Evolutionary conservation across 30 jellyfish, hydroid and myxozoan genomes (phyloP).

Genomic region (Euphysa ruthae): DNA sequence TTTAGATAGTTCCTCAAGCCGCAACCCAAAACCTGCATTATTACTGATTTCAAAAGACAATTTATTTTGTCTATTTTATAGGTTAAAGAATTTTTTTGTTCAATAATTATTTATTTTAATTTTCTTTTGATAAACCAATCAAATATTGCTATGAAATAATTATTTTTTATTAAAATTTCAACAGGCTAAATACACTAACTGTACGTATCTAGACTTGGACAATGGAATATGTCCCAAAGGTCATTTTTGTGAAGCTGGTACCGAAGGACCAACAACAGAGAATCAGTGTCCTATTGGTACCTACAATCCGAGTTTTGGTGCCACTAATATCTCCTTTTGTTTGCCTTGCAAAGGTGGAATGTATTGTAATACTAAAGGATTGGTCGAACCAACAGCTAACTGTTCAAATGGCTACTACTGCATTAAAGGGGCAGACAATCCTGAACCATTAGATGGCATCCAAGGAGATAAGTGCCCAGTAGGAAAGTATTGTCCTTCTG

Average conservation of each 20-base stretch:
- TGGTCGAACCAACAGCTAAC: constrained; percentile 61
- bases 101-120: too few relatives aligned
- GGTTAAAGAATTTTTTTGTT: too few relatives aligned
- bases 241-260: constrained; percentile 69
- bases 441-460: constrained; percentile 62
- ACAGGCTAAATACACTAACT: too few relatives aligned
- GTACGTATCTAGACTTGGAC: too few relatives aligned
- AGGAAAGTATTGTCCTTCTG: constrained; percentile 90
- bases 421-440: constrained; percentile 53
- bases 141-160: too few relatives aligned
- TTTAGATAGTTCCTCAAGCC: too few relatives aligned
- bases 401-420: constrained; percentile 90
- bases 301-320: constrained; percentile 71
- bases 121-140: too few relatives aligned
- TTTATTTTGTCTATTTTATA: too few relatives aligned
- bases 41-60: too few relatives aligned
- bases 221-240: constrained; percentile 97
- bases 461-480: constrained; percentile 81
- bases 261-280: constrained; percentile 56
- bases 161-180: too few relatives aligned
- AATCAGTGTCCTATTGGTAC: constrained; percentile 82
- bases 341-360: constrained; percentile 71
- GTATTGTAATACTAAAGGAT: constrained; percentile 74
- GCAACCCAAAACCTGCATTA: too few relatives aligned
- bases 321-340: constrained; percentile 39